Evolutionary conservation across 2,797 vertebrate species (phyloP), one percentile per base, ranked within the genome.

Genomic region (Euthynnus affinis): DNA sequence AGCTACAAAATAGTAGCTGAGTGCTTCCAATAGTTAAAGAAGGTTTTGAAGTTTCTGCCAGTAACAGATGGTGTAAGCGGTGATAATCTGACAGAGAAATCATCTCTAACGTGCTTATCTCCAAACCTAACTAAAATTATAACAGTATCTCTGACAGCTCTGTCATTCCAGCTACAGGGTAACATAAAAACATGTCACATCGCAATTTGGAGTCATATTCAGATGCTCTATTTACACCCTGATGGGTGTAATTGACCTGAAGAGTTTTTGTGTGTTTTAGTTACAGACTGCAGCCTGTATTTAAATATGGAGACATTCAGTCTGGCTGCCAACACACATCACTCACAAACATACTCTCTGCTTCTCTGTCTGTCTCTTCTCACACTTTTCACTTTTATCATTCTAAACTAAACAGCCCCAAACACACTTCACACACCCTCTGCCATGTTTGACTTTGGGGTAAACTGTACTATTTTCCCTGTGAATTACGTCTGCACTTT

Each of bases 321-420:
- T 78, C 57, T 68, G 57, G 34, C 70, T 59, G 49, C 34, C 46
- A 76, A 18, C 23, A 58, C 64, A 64, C 74, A 70, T 68, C 70
- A 44, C 29, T 81, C 71, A 56, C 66, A 63, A 55, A 58, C 18
- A 49, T 2, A 22, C 40, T 59, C 44, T 2, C 4, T 46, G 5
- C 14, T 3, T 3, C 2, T 34, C 32, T 32, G 13, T 73, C 37
- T 53, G 53, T 78, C 58, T 32, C 37, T 9, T 62, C 46, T 40
- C 40, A 20, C 46, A 46, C 48, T 23, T 73, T 40, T 3, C 42
- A 32, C 46, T 49, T 71, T 9, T 10, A 29, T 71, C 34, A 49
- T 61, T 62, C 49, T 48, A 86, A 74, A 76, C 74, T 67, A 83
- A 91, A 87, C 82, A 80, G 27, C 40, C 25, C 18, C 32, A 5